Evolutionary conservation across 2,888 invertebrate genomes (phyloP).

Genomic region (Dasysyrphus albostriatus): DNA sequence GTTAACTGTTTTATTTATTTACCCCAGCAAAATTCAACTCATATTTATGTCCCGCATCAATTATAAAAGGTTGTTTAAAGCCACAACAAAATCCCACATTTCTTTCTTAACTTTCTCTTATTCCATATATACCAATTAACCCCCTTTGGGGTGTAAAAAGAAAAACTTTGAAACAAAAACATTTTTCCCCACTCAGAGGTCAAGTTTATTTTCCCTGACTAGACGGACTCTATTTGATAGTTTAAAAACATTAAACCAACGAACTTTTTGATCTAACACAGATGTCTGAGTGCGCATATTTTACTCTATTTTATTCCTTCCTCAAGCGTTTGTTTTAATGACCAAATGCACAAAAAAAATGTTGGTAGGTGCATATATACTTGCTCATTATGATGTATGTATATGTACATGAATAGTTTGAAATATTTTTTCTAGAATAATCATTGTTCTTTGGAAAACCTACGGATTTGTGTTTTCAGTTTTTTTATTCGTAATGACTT

Average conservation of each 20-base stretch:
- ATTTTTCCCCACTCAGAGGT: slow-evolving; percentile 61
- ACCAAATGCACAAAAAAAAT: slow-evolving; percentile 22
- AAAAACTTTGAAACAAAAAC: slow-evolving; percentile 67
- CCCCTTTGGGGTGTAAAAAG: slow-evolving; percentile 15
- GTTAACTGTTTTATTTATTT: not conserved
- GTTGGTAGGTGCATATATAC: not conserved
- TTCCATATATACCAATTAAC: slow-evolving; percentile 14
- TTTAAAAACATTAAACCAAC: slow-evolving; percentile 22
- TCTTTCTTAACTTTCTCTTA: slow-evolving; percentile 59
- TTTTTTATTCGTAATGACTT: slow-evolving; percentile 33
- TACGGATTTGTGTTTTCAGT: not conserved
- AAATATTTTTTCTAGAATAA: not conserved
- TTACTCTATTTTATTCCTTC: slow-evolving; percentile 43
- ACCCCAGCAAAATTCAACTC: not conserved
- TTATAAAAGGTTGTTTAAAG: not conserved
- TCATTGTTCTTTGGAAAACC: not conserved
- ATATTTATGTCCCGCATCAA: not conserved
- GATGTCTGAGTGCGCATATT: slow-evolving; percentile 47
- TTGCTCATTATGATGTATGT: not conserved
- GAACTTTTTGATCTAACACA: slow-evolving; percentile 51
- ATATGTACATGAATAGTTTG: not conserved
- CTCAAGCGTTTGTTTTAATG: slow-evolving; percentile 25
- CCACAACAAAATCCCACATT: slow-evolving; percentile 25
- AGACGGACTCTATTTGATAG: slow-evolving; percentile 55
- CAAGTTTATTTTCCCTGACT: slow-evolving; percentile 67